Conservation (phyloP, 2,888 invertebrate species). For the Macrophya annulata region DNA sequence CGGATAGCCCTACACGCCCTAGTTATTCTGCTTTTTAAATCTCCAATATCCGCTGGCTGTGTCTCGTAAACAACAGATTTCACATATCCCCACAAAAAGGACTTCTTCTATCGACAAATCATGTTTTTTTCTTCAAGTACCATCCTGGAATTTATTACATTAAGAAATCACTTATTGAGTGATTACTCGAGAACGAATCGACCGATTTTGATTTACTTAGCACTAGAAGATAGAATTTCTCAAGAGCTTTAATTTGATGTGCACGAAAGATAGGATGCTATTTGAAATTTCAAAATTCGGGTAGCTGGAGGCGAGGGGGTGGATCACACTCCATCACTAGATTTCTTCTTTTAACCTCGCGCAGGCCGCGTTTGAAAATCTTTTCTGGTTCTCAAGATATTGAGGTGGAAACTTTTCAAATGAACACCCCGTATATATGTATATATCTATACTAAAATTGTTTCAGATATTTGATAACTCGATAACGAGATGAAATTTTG, state of each 20-base stretch:
- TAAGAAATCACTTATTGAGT: background rate
- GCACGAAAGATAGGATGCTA: background rate
- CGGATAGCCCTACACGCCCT: too few relatives aligned
- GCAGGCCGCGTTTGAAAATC: background rate
- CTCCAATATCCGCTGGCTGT: too few relatives aligned
- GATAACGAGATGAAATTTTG: background rate
- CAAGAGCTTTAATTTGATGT: background rate
- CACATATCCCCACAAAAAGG: too few relatives aligned
- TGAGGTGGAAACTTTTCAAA: background rate
- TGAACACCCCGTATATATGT: background rate
- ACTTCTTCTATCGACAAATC: too few relatives aligned
- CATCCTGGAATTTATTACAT: background rate
- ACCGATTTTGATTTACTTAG: background rate
- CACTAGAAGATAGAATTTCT: background rate
- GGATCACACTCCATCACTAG: background rate
- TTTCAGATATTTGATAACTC: constrained; percentile 6
- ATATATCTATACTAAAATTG: constrained; percentile 18
- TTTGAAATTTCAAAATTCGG: background rate
- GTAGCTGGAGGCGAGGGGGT: background rate
- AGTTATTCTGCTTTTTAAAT: too few relatives aligned
- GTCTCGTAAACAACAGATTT: too few relatives aligned
- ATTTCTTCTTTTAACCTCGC: background rate
- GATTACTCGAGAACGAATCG: background rate
- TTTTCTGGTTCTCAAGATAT: background rate
- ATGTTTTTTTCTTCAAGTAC: too few relatives aligned